phyloP scores from a whole-genome alignment of 2,797 vertebrate species.

The Xenopus petersii region DNA sequence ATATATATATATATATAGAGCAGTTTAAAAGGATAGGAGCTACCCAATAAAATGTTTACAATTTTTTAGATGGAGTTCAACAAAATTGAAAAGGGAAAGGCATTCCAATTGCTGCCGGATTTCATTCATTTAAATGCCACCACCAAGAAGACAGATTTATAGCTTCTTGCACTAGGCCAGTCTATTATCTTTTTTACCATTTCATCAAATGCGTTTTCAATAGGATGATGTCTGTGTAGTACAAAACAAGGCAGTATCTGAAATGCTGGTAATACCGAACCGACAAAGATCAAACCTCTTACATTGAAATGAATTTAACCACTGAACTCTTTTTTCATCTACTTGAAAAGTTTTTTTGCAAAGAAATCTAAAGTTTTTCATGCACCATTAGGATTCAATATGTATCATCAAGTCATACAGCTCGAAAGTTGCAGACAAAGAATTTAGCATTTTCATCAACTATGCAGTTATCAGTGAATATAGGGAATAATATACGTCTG shows the following conservation, averaged over 20 bases:
- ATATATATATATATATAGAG: neutral
- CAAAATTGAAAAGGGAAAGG: constrained; percentile 31
- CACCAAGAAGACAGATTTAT: constrained; percentile 21
- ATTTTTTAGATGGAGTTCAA: constrained; percentile 22
- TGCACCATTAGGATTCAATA: neutral
- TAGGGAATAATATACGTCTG: too few species aligned
- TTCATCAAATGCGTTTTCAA: constrained; percentile 29
- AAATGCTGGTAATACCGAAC: neutral
- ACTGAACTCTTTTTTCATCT: neutral
- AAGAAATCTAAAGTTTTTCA: neutral
- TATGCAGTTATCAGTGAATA: too few species aligned
- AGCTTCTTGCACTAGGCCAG: constrained; percentile 16
- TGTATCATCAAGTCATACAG: too few species aligned
- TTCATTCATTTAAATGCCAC: constrained; percentile 33
- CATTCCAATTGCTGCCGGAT: constrained; percentile 38
- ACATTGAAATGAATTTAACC: neutral
- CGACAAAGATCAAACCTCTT: neutral
- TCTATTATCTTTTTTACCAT: constrained; percentile 27
- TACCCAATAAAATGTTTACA: constrained; percentile 33
- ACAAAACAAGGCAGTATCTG: constrained; percentile 1
- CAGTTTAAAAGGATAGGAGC: constrained; percentile 23
- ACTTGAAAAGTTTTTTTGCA: constrained; percentile 2
- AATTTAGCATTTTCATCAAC: too few species aligned
- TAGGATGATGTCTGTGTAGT: constrained; percentile 9
- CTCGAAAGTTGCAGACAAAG: too few species aligned